Base-by-base conservation (phyloP, 2,888 invertebrate species). In the Lottia gigantea region DNA sequence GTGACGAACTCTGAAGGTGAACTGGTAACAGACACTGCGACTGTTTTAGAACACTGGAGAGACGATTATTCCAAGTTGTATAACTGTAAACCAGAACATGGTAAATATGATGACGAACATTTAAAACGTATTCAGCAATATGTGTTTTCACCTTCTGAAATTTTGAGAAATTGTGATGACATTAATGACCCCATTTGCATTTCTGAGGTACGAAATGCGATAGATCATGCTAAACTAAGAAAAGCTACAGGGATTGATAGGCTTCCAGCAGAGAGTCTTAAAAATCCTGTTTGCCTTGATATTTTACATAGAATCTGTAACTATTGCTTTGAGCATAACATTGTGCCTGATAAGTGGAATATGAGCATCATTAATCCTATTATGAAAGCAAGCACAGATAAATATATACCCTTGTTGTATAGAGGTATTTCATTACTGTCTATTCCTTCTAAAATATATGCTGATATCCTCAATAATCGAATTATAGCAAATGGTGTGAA, bases 11-110 rank as follows among this genome's bases (percentile, higher is more conserved):
- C 69, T 23, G 46, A 66, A 45, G 72, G 67, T 26, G 49, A 65
- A n/a, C 15, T 23, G 14, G 31, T 66, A 25, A 16, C 64, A 25
- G 15, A 7, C 46, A n/a, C 62, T 23, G 45, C 31, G 55, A 67
- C 66, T 31, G 61, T 69, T 19, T 66, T 72, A n/a, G 26, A 49
- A 67, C 55, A 69, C 55, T 72, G 72, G 70, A 66, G 45, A 64
- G 14, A 47, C 45, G 72, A 69, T 55, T 72, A 67, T 64, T 49
- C 66, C 19, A 46, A 62, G 11, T 49, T 72, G 3, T 67, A 66
- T 67, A 72, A 66, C 47, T 26, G 11, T n/a, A 65, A 46, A 16
- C 23, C 31, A 64, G 64, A 15, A 14, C 14, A 11, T 45, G n/a
- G 19, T 31, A 31, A 40, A 23, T 40, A 31, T 62, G 47, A 67